Evolutionary conservation across 2,113 vertebrate genomes (phyloP), one percentile per base, ranked within the genome.

Genomic region (Corvus hawaiiensis): DNA sequence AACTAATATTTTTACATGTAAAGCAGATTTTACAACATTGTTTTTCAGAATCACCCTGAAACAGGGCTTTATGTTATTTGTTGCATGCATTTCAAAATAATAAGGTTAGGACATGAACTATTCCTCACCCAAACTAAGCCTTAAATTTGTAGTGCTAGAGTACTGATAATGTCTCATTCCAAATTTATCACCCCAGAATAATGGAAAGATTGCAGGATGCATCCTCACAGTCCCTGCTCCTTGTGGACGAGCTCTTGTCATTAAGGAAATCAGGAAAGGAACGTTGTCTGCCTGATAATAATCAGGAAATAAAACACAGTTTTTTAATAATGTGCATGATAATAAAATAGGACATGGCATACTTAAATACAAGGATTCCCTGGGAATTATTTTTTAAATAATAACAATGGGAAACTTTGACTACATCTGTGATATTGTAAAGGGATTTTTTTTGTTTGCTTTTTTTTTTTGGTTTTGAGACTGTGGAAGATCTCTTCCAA

Each of bases 171-270:
- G 8, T 13, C 28, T 13, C 1, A 0, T 64, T 78, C 9, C 4
- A 61, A 49, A 56, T 43, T 28, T 59, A 15, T 32, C 46, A 59
- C 26, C 15, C 6, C 4, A 43, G 10, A 35, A 13, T 27, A 64
- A 61, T 15, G 11, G 20, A 52, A 78, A n/a, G 9, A 56, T 69
- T 37, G n/a, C 15, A 71, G 46, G 11, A 15, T 87, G 8, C 7
- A 24, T 9, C 3, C 8, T 48, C 30, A 48, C 22, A 76, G 4
- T 16, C 0, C 6, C 32, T 58, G 16, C 2, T 76, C 17, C 28
- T 90, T 28, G 19, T 73, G 28, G 10, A 8, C 1, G 0, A 5
- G 41, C 7, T 61, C 9, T 37, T 59, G 3, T 7, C 28, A 14
- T 30, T 20, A 37, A 51, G 4, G 20, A n/a, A 61, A 46, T 41